Evolutionary conservation across 2,888 invertebrate genomes (phyloP).

Genomic region (Ectemnius cavifrons): DNA sequence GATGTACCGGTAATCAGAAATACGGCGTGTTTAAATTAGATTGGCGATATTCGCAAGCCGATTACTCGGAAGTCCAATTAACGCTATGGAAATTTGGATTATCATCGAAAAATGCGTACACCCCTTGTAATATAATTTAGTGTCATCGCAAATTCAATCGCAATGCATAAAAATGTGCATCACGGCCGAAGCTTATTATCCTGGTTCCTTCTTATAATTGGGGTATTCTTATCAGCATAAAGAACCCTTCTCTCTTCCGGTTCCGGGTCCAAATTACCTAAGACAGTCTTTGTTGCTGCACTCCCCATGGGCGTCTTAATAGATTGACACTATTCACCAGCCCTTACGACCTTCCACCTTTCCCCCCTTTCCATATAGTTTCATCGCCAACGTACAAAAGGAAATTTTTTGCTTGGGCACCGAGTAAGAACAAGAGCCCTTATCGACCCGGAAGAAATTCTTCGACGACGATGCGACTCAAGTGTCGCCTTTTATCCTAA

Average conservation of each 20-base stretch:
- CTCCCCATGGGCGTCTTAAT: conserved; percentile 35
- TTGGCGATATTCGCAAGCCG: too few relatives aligned
- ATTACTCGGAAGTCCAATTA: too few relatives aligned
- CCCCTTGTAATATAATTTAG: too few relatives aligned
- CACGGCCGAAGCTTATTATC: too few relatives aligned
- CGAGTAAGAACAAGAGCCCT: not conserved
- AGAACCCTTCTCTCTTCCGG: not conserved
- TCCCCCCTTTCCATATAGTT: not conserved
- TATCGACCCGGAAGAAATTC: not conserved
- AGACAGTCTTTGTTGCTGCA: conserved; percentile 39
- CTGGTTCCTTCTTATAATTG: conserved; percentile 7
- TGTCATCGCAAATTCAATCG: too few relatives aligned
- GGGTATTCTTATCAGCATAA: conserved; percentile 23
- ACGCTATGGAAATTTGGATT: too few relatives aligned
- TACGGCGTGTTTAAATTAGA: too few relatives aligned
- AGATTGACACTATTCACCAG: conserved; percentile 17
- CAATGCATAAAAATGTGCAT: too few relatives aligned
- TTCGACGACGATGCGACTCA: not conserved
- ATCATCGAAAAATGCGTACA: too few relatives aligned
- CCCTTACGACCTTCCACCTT: conserved; percentile 7
- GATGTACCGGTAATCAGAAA: too few relatives aligned
- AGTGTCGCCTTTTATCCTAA: not conserved
- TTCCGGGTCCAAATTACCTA: conserved; percentile 46
- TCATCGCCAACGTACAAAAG: not conserved
- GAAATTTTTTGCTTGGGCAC: not conserved